Conservation (phyloP, 2,888 invertebrate species). For the Eristalinus sepulchralis region DNA sequence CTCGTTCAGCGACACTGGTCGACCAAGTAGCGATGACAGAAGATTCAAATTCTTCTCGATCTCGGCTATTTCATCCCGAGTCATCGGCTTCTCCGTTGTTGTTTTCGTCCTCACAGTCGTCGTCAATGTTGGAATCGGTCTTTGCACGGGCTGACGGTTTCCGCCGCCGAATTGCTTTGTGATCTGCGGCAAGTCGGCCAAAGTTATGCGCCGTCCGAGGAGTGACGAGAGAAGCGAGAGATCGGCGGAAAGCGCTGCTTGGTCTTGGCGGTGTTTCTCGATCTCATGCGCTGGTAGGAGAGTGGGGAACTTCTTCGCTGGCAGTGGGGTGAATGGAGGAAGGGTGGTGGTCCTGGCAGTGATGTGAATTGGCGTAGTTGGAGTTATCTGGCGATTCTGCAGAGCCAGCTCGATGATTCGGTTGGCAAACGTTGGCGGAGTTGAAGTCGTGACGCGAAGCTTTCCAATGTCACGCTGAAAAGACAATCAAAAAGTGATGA, state of each 20-base stretch:
- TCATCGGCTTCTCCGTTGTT: slow-evolving; percentile 77
- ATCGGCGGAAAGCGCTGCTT: slow-evolving; percentile 74
- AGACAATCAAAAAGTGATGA: too few relatives aligned
- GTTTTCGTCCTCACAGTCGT: slow-evolving; percentile 78
- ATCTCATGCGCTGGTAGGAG: slow-evolving; percentile 76
- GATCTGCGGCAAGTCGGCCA: slow-evolving; percentile 72
- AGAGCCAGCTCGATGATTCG: slow-evolving; percentile 83
- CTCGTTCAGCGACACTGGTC: slow-evolving; percentile 67
- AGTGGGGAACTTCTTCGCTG: slow-evolving; percentile 74
- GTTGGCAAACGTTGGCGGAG: slow-evolving; percentile 80
- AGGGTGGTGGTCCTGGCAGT: slow-evolving; percentile 65
- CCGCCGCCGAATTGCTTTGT: slow-evolving; percentile 72
- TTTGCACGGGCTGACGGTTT: slow-evolving; percentile 67
- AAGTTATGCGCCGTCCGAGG: slow-evolving; percentile 74
- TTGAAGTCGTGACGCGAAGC: slow-evolving; percentile 69
- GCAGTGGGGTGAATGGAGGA: slow-evolving; percentile 73
- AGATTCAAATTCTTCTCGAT: slow-evolving; percentile 72
- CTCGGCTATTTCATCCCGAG: slow-evolving; percentile 73
- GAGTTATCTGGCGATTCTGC: slow-evolving; percentile 76
- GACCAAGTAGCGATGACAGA: slow-evolving; percentile 71
- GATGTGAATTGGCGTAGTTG: slow-evolving; percentile 55
- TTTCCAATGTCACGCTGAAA: slow-evolving; percentile 74
- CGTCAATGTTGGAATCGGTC: neutral
- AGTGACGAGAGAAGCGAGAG: slow-evolving; percentile 74
- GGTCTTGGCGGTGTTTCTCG: slow-evolving; percentile 72